Conservation (phyloP, 2,888 invertebrate species). For the Eudemis profundana region DNA sequence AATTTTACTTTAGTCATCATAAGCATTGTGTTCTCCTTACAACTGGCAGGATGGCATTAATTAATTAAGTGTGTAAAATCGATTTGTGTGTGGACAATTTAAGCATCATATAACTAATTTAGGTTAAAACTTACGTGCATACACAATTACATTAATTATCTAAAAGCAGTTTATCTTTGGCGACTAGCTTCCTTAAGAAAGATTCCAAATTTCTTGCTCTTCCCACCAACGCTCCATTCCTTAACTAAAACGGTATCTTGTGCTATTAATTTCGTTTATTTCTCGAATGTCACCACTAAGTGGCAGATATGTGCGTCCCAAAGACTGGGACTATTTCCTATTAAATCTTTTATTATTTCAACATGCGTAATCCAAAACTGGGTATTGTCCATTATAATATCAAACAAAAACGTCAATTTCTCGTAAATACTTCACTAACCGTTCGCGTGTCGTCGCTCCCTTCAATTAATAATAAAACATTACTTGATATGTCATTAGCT, state of each 20-base stretch:
- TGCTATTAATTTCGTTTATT: conserved; percentile 67
- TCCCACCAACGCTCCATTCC: conserved; percentile 48
- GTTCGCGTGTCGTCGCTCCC: conserved; percentile 56
- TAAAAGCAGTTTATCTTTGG: conserved; percentile 78
- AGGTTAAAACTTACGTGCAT: conserved; percentile 78
- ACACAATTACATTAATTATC: conserved; percentile 77
- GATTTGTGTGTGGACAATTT: conserved; percentile 82
- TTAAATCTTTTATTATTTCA: conserved; percentile 78
- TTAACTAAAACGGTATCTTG: conserved; percentile 57
- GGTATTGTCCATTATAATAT: conserved; percentile 75
- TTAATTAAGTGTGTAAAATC: conserved; percentile 80
- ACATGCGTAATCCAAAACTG: conserved; percentile 74
- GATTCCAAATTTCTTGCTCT: conserved; percentile 76
- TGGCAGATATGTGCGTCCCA: conserved; percentile 79
- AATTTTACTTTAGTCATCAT: conserved; percentile 79
- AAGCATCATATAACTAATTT: conserved; percentile 81
- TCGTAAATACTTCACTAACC: conserved; percentile 72
- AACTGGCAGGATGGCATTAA: conserved; percentile 82
- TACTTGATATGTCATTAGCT: conserved; percentile 84
- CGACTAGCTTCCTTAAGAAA: conserved; percentile 83
- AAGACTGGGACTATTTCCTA: conserved; percentile 75
- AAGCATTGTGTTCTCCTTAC: conserved; percentile 79
- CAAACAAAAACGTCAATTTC: conserved; percentile 67
- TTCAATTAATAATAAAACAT: conserved; percentile 73
- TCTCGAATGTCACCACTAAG: conserved; percentile 72